These are phyloP conservation scores for Amaurobius ferox DNA, from an alignment of 2,888 invertebrate species.

Conservation along the genomic window DNA sequence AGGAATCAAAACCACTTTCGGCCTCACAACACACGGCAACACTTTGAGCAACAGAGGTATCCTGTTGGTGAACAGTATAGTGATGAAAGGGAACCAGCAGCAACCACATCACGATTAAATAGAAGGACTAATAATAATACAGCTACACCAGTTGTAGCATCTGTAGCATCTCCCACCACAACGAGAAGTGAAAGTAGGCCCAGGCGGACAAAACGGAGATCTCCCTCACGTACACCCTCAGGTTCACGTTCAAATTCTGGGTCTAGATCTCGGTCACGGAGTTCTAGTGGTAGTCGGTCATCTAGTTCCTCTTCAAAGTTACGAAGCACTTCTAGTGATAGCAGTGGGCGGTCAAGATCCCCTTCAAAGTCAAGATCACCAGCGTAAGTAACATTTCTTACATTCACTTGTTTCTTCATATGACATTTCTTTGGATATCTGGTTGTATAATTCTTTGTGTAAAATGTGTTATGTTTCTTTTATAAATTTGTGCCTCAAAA, in stretches of 20 bases:
- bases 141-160: slow-evolving; percentile 51
- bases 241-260: slow-evolving; percentile 76
- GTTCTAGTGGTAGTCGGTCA: slow-evolving; percentile 76
- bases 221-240: slow-evolving; percentile 74
- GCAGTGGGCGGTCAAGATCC: slow-evolving; percentile 78
- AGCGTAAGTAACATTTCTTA: slow-evolving; percentile 41
- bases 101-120: slow-evolving; percentile 45
- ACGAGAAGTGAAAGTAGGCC: slow-evolving; percentile 61
- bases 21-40: slow-evolving; percentile 73
- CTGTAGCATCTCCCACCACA: slow-evolving; percentile 61
- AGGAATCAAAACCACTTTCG: slow-evolving; percentile 74
- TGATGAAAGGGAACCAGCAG: slow-evolving; percentile 67
- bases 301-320: slow-evolving; percentile 75
- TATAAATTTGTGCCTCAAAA: too few relatives aligned
- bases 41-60: slow-evolving; percentile 72
- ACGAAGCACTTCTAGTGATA: slow-evolving; percentile 76
- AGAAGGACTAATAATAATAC: slow-evolving; percentile 58
- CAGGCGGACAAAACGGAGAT: slow-evolving; percentile 69
- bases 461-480: too few relatives aligned
- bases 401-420: too few relatives aligned
- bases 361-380: slow-evolving; percentile 76
- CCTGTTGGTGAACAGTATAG: slow-evolving; percentile 66
- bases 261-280: slow-evolving; percentile 75
- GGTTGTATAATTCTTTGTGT: too few relatives aligned
- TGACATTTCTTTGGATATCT: not conserved